phyloP scores from a whole-genome alignment of 1,140 invertebrate species.

The Hylaeus anthracinus region DNA sequence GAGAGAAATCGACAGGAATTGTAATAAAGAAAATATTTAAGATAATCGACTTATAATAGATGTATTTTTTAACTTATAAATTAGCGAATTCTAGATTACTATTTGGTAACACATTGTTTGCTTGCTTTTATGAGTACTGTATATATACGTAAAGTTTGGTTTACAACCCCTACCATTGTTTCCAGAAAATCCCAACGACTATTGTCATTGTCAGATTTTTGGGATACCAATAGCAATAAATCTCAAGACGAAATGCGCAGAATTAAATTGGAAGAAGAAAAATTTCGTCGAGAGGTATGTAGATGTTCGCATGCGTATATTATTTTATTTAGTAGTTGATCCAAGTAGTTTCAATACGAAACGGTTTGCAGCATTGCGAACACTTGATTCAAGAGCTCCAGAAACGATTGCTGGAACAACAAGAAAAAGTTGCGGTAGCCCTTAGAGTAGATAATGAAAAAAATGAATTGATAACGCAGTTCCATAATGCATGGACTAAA shows the following conservation, averaged over 20 bases:
- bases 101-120: too few species aligned
- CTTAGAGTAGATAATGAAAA: constrained; percentile 88
- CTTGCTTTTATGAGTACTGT: too few species aligned
- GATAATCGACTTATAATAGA: too few species aligned
- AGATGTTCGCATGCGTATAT: constrained; percentile 30
- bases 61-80: too few species aligned
- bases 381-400: constrained; percentile 88
- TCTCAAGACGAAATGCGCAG: constrained; percentile 75
- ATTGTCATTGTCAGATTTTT: constrained; percentile 82
- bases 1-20: too few species aligned
- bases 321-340: constrained; percentile 12
- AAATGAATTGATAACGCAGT: constrained; percentile 85
- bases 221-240: constrained; percentile 77
- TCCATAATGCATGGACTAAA: constrained; percentile 82
- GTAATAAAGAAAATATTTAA: too few species aligned
- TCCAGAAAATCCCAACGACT: constrained; percentile 71
- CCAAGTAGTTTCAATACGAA: constrained; percentile 10
- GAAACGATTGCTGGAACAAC: constrained; percentile 86
- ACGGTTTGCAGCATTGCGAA: constrained; percentile 86
- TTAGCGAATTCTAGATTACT: too few species aligned
- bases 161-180: constrained; percentile 21
- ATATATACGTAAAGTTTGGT: not conserved
- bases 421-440: constrained; percentile 89
- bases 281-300: constrained; percentile 85
- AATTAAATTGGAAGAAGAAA: constrained; percentile 88